Conservation (phyloP, 2,113 vertebrate species). For the Phasianus colchicus region DNA sequence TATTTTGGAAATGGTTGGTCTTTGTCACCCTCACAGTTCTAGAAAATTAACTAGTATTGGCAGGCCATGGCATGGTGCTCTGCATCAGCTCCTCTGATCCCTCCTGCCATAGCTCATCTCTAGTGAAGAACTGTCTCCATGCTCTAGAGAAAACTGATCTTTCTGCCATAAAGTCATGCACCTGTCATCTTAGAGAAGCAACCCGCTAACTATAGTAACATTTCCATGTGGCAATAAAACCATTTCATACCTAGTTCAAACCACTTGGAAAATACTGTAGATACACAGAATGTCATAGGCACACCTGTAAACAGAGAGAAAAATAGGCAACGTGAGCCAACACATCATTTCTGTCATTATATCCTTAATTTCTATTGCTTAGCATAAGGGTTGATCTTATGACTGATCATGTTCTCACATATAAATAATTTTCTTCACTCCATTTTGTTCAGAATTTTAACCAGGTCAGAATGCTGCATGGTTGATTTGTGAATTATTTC, state of each 20-base stretch:
- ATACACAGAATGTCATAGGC: neutral
- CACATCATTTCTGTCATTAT: neutral
- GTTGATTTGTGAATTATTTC: neutral
- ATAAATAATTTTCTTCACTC: neutral
- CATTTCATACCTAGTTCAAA: neutral
- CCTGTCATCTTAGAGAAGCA: neutral
- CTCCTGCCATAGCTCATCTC: neutral
- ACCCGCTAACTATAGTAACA: neutral
- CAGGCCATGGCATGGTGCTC: neutral
- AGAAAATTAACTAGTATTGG: neutral
- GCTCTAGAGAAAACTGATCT: neutral
- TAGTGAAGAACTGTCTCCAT: neutral
- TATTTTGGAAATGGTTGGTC: neutral
- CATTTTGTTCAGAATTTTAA: neutral
- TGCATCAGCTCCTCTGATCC: neutral
- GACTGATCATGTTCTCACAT: neutral
- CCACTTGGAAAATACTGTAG: no score
- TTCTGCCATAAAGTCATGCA: neutral
- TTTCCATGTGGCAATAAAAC: rapidly evolving
- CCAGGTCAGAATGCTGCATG: neutral
- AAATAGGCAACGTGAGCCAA: neutral
- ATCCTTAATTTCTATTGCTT: neutral
- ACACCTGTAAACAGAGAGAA: neutral
- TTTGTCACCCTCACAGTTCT: neutral
- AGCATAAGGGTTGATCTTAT: neutral